Evolutionary conservation across 2,113 vertebrate species (phyloP).

Genomic region (Lycocorax pyrrhopterus): DNA sequence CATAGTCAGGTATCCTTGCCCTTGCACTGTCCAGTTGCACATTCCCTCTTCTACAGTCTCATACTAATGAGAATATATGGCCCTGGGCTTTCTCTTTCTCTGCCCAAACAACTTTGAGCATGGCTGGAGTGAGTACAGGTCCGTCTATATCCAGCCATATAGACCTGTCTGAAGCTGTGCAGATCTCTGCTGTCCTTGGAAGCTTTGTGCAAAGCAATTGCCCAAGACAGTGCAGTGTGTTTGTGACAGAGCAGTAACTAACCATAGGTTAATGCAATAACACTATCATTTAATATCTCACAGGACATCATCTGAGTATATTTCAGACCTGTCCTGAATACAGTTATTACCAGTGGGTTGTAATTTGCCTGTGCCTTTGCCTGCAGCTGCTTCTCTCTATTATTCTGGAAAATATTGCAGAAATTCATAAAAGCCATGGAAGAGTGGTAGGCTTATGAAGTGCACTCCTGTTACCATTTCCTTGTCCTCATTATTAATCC

Average conservation of each 20-base stretch:
- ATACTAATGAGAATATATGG: background rate
- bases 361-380: background rate
- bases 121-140: background rate
- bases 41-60: background rate
- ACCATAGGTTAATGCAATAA: background rate
- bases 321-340: background rate
- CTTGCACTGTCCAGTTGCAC: background rate
- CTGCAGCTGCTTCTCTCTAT: constrained; percentile 14
- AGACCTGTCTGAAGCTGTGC: background rate
- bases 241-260: background rate
- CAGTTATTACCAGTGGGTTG: background rate
- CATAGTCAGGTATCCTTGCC: background rate
- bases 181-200: background rate
- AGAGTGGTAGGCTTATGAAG: background rate
- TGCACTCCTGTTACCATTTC: background rate
- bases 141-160: accelerated
- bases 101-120: background rate
- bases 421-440: background rate
- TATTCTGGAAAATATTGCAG: background rate
- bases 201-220: background rate
- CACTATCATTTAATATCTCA: background rate
- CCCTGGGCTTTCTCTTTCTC: background rate
- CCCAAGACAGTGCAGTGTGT: background rate
- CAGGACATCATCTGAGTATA: background rate
- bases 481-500: constrained; percentile 10